Conservation (phyloP, 1,140 invertebrate species). For the Ceratosolen fusciceps region DNA sequence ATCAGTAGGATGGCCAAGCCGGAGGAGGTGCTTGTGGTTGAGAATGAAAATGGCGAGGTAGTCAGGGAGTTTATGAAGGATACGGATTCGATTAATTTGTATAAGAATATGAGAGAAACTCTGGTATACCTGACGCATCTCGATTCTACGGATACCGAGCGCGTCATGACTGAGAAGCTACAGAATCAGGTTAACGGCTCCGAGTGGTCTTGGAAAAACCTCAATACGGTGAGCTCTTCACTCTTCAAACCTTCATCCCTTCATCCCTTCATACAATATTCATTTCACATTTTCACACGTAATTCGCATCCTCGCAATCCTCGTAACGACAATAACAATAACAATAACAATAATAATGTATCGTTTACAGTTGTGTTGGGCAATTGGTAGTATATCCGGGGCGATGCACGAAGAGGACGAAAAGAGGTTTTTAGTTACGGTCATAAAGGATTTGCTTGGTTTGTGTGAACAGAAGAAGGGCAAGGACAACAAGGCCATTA, state of each 20-base stretch:
- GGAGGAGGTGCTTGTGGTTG: slow-evolving; percentile 99
- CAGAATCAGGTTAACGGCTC: slow-evolving; percentile 98
- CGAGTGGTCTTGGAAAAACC: slow-evolving; percentile 99
- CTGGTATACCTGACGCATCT: slow-evolving; percentile 99
- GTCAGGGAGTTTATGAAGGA: slow-evolving; percentile 99
- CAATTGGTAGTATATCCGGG: slow-evolving; percentile 99
- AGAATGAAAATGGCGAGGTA: slow-evolving; percentile 99
- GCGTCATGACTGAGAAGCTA: slow-evolving; percentile 99
- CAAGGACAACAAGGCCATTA: slow-evolving; percentile 99
- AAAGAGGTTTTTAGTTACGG: slow-evolving; percentile 98
- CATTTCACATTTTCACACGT: too few relatives aligned
- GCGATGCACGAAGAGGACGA: slow-evolving; percentile 99
- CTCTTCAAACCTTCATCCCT: too few relatives aligned
- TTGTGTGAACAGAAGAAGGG: slow-evolving; percentile 99
- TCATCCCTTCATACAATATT: too few relatives aligned
- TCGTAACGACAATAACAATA: too few relatives aligned
- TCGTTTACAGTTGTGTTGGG: slow-evolving; percentile 90
- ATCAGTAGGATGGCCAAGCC: slow-evolving; percentile 99
- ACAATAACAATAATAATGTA: slow-evolving; percentile 14
- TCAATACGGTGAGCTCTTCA: slow-evolving; percentile 87
- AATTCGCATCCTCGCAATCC: too few relatives aligned
- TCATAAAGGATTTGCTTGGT: slow-evolving; percentile 98
- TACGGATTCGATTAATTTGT: slow-evolving; percentile 99
- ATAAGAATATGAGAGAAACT: slow-evolving; percentile 99
- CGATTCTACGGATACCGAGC: slow-evolving; percentile 97